Conservation (phyloP, 2,797 vertebrate genomes). For the Fringilla coelebs region DNA sequence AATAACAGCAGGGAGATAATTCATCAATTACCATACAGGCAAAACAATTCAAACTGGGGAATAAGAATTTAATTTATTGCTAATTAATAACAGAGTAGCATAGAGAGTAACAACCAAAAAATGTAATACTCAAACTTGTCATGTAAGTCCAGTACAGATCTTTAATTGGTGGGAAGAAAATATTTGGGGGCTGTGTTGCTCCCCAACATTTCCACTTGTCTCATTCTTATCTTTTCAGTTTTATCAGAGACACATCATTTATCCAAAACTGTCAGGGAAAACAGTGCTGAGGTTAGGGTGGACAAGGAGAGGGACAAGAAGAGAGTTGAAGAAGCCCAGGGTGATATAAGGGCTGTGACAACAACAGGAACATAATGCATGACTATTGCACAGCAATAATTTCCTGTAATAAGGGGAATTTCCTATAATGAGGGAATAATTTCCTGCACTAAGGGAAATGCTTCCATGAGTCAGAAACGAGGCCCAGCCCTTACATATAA, state of each 20-base stretch:
- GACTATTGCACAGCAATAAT: neutral
- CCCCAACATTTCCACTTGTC: neutral
- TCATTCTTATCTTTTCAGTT: neutral
- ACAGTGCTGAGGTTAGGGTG: fast-evolving
- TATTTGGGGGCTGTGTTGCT: neutral
- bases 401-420: neutral
- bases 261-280: neutral
- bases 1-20: fast-evolving
- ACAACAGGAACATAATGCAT: neutral
- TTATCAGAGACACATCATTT: neutral
- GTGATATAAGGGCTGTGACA: neutral
- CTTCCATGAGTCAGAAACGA: neutral
- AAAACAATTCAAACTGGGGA: neutral
- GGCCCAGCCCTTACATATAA: neutral
- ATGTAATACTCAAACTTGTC: neutral
- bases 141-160: neutral
- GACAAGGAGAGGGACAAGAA: neutral
- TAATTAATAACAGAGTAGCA: neutral
- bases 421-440: neutral
- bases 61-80: neutral
- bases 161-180: neutral
- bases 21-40: neutral
- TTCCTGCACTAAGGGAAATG: neutral
- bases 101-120: neutral
- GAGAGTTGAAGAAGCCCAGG: neutral